Conservation (phyloP, 2,113 vertebrate species). For the Anarrhichthys ocellatus region DNA sequence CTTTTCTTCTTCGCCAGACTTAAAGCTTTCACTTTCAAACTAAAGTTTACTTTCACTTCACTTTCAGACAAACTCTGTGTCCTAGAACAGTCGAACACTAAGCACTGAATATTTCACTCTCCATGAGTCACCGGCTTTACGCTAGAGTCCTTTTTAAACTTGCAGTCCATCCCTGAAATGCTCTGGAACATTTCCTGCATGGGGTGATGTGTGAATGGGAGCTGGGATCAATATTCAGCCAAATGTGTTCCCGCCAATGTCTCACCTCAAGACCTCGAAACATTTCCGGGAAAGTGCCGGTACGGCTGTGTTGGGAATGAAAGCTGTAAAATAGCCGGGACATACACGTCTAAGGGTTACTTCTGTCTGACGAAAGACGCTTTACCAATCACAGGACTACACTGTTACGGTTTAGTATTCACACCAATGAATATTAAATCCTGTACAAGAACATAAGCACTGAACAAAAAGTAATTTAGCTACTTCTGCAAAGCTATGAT, state of each 20-base stretch:
- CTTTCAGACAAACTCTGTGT: constrained; percentile 2
- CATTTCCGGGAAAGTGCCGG: no score
- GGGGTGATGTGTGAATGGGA: background rate
- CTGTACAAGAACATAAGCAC: no score
- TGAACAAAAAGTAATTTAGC: no score
- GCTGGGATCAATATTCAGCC: no score
- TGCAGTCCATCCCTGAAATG: background rate
- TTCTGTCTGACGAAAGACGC: no score
- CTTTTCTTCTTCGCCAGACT: background rate
- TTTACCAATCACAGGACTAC: no score
- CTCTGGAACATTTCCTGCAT: background rate
- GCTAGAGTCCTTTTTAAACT: background rate
- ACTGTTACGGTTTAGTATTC: no score
- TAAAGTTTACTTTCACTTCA: background rate
- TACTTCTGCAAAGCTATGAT: background rate
- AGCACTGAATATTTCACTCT: constrained; percentile 2
- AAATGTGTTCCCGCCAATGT: background rate
- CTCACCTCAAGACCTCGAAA: no score
- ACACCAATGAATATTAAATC: no score
- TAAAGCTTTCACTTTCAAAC: background rate
- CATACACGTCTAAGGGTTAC: no score
- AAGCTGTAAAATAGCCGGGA: no score
- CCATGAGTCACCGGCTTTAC: background rate
- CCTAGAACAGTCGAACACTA: background rate
- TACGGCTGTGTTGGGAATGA: no score